A percentile compares a stretch with the other conserved stretches of the same genome.
These are phyloP conservation scores for Stenolophus ochropezus DNA, from an alignment of 2,888 invertebrate genomes.

Conservation along the genomic window DNA sequence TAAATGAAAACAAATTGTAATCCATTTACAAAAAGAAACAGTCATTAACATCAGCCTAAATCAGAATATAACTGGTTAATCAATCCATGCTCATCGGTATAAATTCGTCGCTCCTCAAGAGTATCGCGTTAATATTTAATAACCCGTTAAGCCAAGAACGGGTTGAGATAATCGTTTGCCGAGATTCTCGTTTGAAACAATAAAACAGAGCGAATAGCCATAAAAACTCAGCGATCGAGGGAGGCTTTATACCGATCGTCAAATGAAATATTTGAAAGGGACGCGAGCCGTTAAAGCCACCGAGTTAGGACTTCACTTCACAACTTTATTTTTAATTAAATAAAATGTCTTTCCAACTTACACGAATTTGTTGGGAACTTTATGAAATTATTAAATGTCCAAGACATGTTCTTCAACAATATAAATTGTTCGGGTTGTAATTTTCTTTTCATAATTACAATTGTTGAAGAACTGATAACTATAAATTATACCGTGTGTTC, in stretches of 20 bases:
- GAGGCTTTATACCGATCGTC: not conserved
- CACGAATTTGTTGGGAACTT: not conserved
- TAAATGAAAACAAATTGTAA: too few species aligned
- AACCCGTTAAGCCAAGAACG: not conserved
- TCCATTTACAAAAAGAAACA: too few species aligned
- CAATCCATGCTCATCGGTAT: not conserved
- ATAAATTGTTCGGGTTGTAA: too few species aligned
- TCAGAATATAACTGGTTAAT: not conserved
- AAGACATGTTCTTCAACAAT: not conserved
- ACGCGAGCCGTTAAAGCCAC: not conserved
- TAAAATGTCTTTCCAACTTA: not conserved
- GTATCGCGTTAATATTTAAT: not conserved
- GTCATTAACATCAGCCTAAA: too few species aligned
- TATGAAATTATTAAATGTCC: not conserved
- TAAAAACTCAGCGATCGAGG: not conserved
- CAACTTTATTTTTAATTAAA: not conserved
- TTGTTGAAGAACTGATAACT: too few species aligned
- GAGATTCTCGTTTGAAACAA: not conserved
- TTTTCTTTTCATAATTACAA: too few species aligned
- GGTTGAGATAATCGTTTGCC: not conserved
- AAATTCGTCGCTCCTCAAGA: not conserved
- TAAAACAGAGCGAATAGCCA: not conserved
- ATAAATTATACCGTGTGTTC: too few species aligned
- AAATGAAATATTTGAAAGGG: not conserved
- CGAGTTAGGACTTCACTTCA: not conserved